Evolutionary conservation across 2,888 invertebrate genomes (phyloP), one percentile per base, ranked within the genome.

Genomic region (Tyria jacobaeae): DNA sequence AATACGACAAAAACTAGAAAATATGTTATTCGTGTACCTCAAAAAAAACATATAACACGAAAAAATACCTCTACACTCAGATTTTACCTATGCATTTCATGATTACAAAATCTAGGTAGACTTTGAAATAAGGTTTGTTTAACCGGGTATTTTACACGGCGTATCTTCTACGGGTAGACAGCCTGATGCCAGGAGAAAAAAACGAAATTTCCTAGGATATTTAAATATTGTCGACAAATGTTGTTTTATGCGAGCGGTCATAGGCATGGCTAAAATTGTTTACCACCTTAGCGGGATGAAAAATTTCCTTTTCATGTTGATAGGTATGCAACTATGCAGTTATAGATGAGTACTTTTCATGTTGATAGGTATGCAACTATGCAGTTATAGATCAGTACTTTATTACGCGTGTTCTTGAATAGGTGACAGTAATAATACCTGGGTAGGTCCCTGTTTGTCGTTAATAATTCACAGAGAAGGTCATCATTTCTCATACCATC

Each of bases 401-500:
- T 70, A 54, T 59, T 50, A 66, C 34, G 52, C 27, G 71, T 55
- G 59, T 69, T 68, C 67, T 72, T 70, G 72, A 68, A 69, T 70
- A 73, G 63, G 60, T 62, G 66, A 65, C 68, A 78, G n/a, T n/a
- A n/a, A 71, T 63, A 66, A 57, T 51, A 60, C 55, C 72, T 79
- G 78, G 68, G 72, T 78, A 72, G 75, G 65, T n/a, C 78, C 68
- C 75, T 85, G 79, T 85, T 84, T 85, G 80, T 73, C 81, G 72
- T 86, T 84, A 81, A 82, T 86, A 86, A 84, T 81, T 80, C 59
- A 73, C 75, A 70, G 68, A 80, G 80, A 85, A 85, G 84, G 82
- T 75, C 82, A 86, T 81, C 68, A 75, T 76, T 78, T 73, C 87
- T 84, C 88, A 89, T 83, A 85, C 89, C 89, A 87, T 81, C 72